These are phyloP conservation scores for Tetragonisca angustula DNA, from an alignment of 2,888 invertebrate genomes.

Conservation along the genomic window DNA sequence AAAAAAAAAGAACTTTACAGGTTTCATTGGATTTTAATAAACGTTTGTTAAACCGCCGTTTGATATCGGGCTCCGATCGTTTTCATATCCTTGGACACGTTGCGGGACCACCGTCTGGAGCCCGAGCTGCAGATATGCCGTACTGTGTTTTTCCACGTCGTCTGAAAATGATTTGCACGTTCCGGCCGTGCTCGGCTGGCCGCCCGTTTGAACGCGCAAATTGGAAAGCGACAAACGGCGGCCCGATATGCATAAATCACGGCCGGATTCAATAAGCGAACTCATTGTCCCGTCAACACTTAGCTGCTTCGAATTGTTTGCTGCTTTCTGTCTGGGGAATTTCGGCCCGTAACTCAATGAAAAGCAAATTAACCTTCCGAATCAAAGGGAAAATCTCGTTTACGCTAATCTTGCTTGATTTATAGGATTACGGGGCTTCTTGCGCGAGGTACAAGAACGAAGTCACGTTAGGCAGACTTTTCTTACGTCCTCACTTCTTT, in stretches of 20 bases:
- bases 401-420: too few species aligned
- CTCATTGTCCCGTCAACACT: slow-evolving; percentile 34
- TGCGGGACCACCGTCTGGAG: slow-evolving; percentile 25
- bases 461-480: too few species aligned
- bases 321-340: background rate
- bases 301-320: slow-evolving; percentile 16
- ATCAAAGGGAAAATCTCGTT: too few species aligned
- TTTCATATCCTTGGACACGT: slow-evolving; percentile 31
- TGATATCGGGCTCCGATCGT: slow-evolving; percentile 26
- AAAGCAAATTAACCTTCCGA: too few species aligned
- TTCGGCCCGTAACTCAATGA: background rate
- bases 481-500: too few species aligned
- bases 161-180: slow-evolving; percentile 52
- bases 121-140: slow-evolving; percentile 31
- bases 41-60: slow-evolving; percentile 61
- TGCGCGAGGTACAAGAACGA: too few species aligned
- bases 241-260: slow-evolving; percentile 53
- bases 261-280: slow-evolving; percentile 49
- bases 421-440: too few species aligned
- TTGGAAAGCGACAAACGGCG: slow-evolving; percentile 54
- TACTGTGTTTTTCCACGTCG: slow-evolving; percentile 43
- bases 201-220: slow-evolving; percentile 38
- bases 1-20: background rate
- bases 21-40: slow-evolving; percentile 64
- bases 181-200: background rate